Percentiles rank a stretch among this genome's conserved stretches.
Conservation (phyloP, 2,888 invertebrate genomes). For the Shargacucullia verbasci region DNA sequence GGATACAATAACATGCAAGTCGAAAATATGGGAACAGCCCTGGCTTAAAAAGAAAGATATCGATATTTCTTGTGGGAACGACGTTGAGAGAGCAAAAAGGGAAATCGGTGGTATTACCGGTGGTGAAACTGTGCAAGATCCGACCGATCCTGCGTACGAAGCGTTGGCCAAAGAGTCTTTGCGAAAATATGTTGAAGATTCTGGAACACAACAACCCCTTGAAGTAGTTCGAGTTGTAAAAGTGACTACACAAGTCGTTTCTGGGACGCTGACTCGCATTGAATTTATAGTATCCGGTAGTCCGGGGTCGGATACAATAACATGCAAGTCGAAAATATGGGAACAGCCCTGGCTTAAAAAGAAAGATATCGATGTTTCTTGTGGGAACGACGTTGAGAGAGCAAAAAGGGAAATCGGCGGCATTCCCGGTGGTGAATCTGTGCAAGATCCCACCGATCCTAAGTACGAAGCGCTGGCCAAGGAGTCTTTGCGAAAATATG, state of each 20-base stretch:
- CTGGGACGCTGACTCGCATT: constrained; percentile 51
- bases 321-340: constrained; percentile 55
- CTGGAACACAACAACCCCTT: constrained; percentile 25
- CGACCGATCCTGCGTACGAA: constrained; percentile 35
- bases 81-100: not conserved
- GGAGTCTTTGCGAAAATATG: constrained; percentile 55
- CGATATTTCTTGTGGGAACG: constrained; percentile 43
- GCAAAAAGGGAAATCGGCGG: constrained; percentile 18
- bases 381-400: constrained; percentile 30
- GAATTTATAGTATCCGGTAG: constrained; percentile 23
- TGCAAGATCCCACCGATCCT: constrained; percentile 45
- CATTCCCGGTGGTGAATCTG: constrained; percentile 48
- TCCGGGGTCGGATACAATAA: not conserved
- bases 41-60: constrained; percentile 46
- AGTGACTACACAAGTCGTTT: constrained; percentile 55
- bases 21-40: constrained; percentile 43
- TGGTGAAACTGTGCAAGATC: constrained; percentile 1
- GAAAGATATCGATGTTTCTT: constrained; percentile 17
- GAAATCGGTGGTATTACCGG: not conserved
- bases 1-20: not conserved
- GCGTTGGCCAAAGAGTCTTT: constrained; percentile 56
- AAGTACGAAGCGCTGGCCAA: constrained; percentile 54
- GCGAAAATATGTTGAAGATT: constrained; percentile 35
- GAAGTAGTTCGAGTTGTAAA: constrained; percentile 36
- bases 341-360: constrained; percentile 51